phyloP scores from a whole-genome alignment of 2,888 invertebrate species.

The Luperina testacea region DNA sequence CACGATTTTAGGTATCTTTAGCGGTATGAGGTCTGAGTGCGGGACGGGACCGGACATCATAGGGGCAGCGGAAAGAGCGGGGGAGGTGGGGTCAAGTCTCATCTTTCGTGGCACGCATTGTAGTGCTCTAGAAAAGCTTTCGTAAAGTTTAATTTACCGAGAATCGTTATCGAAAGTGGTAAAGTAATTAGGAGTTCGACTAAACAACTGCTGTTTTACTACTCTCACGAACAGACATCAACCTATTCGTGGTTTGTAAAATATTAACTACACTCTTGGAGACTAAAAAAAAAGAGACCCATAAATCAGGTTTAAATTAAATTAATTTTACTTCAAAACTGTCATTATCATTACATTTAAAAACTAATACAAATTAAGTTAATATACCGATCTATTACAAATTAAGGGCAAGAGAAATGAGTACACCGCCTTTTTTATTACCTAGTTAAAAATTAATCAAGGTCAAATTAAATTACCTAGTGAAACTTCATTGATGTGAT shows the following conservation, averaged over 20 bases:
- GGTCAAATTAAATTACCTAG: neutral
- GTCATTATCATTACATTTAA: neutral
- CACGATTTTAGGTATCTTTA: no score
- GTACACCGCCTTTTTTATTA: conserved; percentile 42
- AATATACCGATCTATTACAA: conserved; percentile 14
- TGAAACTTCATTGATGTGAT: conserved; percentile 4
- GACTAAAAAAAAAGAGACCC: neutral
- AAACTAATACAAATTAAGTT: conserved; percentile 35
- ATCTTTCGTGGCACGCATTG: no score
- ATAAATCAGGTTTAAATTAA: conserved; percentile 1
- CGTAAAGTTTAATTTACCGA: neutral
- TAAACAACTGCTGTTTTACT: neutral
- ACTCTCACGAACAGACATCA: neutral
- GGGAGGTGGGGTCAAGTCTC: no score
- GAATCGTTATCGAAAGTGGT: neutral
- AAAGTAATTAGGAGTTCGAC: neutral
- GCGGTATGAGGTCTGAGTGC: no score
- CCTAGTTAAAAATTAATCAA: conserved; percentile 37
- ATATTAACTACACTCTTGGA: conserved; percentile 30
- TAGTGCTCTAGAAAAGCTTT: neutral
- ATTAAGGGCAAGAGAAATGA: conserved; percentile 58
- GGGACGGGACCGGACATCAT: no score
- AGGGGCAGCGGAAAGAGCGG: no score
- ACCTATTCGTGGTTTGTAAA: neutral
- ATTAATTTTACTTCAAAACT: neutral